These are phyloP conservation scores for Selenia dentaria DNA, from an alignment of 2,888 invertebrate genomes.

Conservation along the genomic window DNA sequence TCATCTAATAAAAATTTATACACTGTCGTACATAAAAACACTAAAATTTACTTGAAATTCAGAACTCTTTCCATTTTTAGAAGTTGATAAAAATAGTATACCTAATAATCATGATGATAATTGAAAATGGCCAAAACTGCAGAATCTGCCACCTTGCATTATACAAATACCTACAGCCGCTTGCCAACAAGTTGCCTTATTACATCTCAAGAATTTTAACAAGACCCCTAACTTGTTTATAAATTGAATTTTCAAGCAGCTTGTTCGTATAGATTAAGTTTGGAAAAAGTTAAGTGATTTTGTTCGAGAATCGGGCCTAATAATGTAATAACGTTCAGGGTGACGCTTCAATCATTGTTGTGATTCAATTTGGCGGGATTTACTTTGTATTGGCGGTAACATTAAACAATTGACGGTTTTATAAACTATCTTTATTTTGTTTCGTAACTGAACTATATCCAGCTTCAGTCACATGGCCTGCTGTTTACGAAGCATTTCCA, in stretches of 20 bases:
- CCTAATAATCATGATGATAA: no score
- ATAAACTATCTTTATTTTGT: no score
- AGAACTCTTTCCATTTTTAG: no score
- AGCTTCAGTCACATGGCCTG: no score
- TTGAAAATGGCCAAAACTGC: neutral
- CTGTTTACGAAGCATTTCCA: no score
- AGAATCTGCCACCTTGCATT: slow-evolving; percentile 34
- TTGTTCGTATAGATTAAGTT: slow-evolving; percentile 78
- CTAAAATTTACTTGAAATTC: no score
- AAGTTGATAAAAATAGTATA: no score
- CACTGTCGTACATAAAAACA: no score
- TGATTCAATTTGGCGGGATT: slow-evolving; percentile 30
- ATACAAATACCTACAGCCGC: slow-evolving; percentile 29
- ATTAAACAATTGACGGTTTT: no score
- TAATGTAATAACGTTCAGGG: slow-evolving; percentile 51
- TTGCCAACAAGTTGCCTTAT: slow-evolving; percentile 58
- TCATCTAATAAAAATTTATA: no score
- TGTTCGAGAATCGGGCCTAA: slow-evolving; percentile 60
- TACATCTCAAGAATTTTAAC: slow-evolving; percentile 80
- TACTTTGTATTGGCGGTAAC: no score
- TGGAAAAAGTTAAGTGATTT: slow-evolving; percentile 73
- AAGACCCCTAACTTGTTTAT: slow-evolving; percentile 79
- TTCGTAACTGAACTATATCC: no score
- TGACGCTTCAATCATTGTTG: slow-evolving; percentile 45
- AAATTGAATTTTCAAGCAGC: slow-evolving; percentile 80